These are phyloP conservation scores for Neomonachus schauinslandi DNA, from an alignment of 2,113 vertebrate species.

Conservation along the genomic window DNA sequence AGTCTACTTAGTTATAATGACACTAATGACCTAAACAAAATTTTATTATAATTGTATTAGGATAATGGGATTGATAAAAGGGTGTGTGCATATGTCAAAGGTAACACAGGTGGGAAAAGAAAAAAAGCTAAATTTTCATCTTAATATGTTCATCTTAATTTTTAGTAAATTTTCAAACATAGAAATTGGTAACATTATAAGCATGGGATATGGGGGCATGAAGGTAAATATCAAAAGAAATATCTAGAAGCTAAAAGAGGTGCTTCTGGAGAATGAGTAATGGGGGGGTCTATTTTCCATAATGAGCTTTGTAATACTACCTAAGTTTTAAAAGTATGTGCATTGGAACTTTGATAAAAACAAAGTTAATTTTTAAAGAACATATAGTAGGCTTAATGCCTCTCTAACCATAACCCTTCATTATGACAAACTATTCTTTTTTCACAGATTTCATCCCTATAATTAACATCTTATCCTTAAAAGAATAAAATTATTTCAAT, in stretches of 20 bases:
- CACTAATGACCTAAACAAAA: slow-evolving; percentile 12
- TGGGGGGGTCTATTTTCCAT: background rate
- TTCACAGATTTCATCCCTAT: background rate
- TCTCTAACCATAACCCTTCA: background rate
- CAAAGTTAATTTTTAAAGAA: background rate
- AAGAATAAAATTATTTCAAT: background rate
- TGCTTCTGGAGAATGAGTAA: background rate
- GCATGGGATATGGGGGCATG: background rate
- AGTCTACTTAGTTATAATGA: background rate
- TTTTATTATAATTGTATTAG: background rate
- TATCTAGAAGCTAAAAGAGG: background rate
- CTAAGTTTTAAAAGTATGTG: background rate
- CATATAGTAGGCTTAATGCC: background rate
- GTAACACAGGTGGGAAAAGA: background rate
- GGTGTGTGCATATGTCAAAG: background rate
- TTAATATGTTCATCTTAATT: background rate
- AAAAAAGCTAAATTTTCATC: background rate
- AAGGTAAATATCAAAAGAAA: slow-evolving; percentile 20
- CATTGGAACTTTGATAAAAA: slow-evolving; percentile 20
- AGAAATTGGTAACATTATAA: background rate
- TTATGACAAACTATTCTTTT: slow-evolving; percentile 16
- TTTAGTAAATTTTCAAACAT: background rate
- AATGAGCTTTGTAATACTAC: background rate
- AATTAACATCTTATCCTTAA: background rate
- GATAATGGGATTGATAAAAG: background rate